These are phyloP conservation scores for Ditula angustiorana DNA, from an alignment of 2,888 invertebrate genomes.

Conservation along the genomic window DNA sequence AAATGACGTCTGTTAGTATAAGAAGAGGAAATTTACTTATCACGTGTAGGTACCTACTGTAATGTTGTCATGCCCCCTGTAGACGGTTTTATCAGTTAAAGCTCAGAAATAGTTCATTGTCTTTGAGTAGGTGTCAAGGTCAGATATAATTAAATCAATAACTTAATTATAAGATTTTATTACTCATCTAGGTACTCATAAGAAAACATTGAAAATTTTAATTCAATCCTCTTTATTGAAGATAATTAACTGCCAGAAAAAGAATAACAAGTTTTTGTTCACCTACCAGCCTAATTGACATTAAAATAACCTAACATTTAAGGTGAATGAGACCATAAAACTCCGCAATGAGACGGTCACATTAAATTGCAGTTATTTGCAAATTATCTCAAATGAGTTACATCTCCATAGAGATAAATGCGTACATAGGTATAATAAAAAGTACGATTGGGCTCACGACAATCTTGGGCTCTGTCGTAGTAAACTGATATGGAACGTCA, in stretches of 20 bases:
- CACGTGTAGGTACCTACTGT: constrained; percentile 11
- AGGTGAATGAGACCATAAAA: constrained; percentile 13
- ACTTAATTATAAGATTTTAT: too few species aligned
- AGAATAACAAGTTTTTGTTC: not conserved
- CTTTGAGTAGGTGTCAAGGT: constrained; percentile 13
- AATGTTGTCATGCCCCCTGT: constrained; percentile 27
- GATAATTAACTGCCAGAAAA: too few species aligned
- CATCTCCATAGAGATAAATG: constrained; percentile 13
- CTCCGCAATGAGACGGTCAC: constrained; percentile 6
- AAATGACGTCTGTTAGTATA: constrained; percentile 40
- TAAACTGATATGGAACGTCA: not conserved
- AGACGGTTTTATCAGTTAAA: constrained; percentile 25
- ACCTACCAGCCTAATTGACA: not conserved
- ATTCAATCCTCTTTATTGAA: too few species aligned
- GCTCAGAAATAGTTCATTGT: constrained; percentile 19
- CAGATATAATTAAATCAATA: not conserved
- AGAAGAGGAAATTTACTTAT: constrained; percentile 36
- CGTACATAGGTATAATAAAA: not conserved
- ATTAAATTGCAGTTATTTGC: constrained; percentile 20
- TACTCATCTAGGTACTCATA: not conserved
- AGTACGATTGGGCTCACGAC: not conserved
- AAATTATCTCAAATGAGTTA: constrained; percentile 23
- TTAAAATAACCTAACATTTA: not conserved
- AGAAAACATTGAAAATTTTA: too few species aligned
- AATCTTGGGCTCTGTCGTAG: not conserved